Evolutionary conservation across 1,140 invertebrate genomes (phyloP).

Genomic region (Triops longicaudatus): DNA sequence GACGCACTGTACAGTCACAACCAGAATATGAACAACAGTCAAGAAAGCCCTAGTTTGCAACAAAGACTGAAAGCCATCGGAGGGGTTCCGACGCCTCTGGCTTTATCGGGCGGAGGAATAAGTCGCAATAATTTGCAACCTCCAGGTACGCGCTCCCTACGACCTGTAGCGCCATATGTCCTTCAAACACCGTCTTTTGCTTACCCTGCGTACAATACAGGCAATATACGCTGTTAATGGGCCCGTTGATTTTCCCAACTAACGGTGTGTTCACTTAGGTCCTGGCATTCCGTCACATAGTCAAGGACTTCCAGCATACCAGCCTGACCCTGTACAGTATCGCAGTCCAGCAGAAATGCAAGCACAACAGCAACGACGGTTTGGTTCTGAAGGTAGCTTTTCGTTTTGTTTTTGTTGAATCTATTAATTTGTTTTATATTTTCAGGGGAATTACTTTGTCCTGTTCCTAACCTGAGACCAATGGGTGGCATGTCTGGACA

Average conservation of each 20-base stretch:
- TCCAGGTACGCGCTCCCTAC: constrained; percentile 3
- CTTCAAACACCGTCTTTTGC: constrained; percentile 18
- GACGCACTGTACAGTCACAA: not conserved
- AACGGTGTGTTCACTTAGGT: not conserved
- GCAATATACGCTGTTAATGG: not conserved
- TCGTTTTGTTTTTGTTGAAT: constrained; percentile 25
- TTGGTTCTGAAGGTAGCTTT: constrained; percentile 26
- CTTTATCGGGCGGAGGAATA: constrained; percentile 71
- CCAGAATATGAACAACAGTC: not conserved
- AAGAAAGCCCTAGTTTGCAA: constrained; percentile 68
- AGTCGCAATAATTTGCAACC: constrained; percentile 38
- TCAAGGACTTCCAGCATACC: not conserved
- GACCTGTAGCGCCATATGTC: not conserved
- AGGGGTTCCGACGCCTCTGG: constrained; percentile 69
- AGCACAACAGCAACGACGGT: constrained; percentile 24
- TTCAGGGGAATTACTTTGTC: constrained; percentile 38
- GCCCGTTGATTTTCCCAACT: not conserved
- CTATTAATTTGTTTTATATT: constrained; percentile 24
- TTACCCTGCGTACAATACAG: constrained; percentile 21
- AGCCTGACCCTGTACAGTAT: not conserved
- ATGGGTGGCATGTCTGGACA: constrained; percentile 26
- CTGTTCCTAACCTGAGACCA: constrained; percentile 52
- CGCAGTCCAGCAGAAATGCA: not conserved
- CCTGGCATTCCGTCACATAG: constrained; percentile 36
- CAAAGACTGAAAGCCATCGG: constrained; percentile 79